Conservation (phyloP, 2,888 invertebrate genomes). For the Diarsia rubi region DNA sequence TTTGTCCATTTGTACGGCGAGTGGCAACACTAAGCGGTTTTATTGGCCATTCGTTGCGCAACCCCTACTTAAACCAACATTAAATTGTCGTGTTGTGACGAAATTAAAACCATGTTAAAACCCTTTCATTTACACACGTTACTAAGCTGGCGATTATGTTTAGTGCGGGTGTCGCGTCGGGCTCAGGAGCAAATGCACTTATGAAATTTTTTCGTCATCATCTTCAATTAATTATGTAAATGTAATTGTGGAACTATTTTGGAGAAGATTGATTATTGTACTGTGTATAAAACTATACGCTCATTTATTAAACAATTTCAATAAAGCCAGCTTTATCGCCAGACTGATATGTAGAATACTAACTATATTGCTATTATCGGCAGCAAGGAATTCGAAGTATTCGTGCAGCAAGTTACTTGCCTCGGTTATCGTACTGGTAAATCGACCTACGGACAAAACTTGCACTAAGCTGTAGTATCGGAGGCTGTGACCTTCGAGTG, state of each 20-base stretch:
- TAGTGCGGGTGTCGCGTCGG: constrained; percentile 19
- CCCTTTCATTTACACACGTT: constrained; percentile 59
- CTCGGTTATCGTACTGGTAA: constrained; percentile 56
- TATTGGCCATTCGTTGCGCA: constrained; percentile 67
- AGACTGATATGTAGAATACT: constrained; percentile 21
- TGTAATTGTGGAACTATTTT: constrained; percentile 13
- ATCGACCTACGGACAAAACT: constrained; percentile 59
- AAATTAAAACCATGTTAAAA: constrained; percentile 65
- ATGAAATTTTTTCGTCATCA: constrained; percentile 33
- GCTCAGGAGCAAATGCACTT: constrained; percentile 29
- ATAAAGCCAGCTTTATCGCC: constrained; percentile 8
- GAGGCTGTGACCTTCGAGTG: constrained; percentile 48
- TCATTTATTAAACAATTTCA: constrained; percentile 6
- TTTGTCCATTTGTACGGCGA: constrained; percentile 61
- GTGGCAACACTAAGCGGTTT: constrained; percentile 61
- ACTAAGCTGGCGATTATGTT: constrained; percentile 58
- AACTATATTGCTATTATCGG: constrained; percentile 24
- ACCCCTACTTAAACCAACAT: constrained; percentile 58
- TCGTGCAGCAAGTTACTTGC: constrained; percentile 54
- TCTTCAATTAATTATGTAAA: constrained; percentile 32
- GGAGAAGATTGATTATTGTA: background rate
- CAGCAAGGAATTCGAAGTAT: constrained; percentile 58
- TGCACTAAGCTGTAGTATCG: constrained; percentile 27
- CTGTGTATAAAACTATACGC: background rate
- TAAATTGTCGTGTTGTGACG: constrained; percentile 62